A percentile compares a stretch with the other conserved stretches of the same genome.
These are phyloP conservation scores for Acipenser oxyrinchus DNA, from an alignment of 2,797 vertebrate genomes.

Conservation along the genomic window DNA sequence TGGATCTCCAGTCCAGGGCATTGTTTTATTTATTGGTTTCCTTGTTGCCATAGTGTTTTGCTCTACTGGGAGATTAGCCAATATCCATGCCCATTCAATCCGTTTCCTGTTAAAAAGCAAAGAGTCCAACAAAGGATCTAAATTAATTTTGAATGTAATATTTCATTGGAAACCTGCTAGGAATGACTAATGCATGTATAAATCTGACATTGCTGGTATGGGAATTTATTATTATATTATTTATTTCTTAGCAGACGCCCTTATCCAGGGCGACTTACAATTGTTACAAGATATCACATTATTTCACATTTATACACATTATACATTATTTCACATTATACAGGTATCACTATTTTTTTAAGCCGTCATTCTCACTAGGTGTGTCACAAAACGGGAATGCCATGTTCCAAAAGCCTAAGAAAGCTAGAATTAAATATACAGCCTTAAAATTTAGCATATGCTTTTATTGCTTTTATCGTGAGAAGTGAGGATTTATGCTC, in stretches of 20 bases:
- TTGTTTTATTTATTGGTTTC: not conserved
- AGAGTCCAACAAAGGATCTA: not conserved
- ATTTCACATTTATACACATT: no score
- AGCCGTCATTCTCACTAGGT: not conserved
- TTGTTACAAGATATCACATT: no score
- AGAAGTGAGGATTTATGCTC: no score
- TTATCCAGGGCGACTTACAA: no score
- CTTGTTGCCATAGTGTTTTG: not conserved
- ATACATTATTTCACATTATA: no score
- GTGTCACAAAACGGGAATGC: not conserved
- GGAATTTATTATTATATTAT: not conserved
- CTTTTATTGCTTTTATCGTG: no score
- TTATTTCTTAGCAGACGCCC: no score
- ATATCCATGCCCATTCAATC: not conserved
- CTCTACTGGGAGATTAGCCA: slow-evolving; percentile 4
- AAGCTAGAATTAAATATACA: not conserved
- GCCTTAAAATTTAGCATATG: not conserved
- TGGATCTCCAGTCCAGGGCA: no score
- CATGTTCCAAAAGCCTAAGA: not conserved
- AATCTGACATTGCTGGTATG: not conserved
- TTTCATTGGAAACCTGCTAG: not conserved
- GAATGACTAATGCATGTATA: not conserved
- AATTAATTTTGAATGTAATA: not conserved
- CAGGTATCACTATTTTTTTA: not conserved
- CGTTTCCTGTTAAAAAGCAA: not conserved